Base-by-base conservation (phyloP, 1,140 invertebrate species). In the Eubasilissa regina region DNA sequence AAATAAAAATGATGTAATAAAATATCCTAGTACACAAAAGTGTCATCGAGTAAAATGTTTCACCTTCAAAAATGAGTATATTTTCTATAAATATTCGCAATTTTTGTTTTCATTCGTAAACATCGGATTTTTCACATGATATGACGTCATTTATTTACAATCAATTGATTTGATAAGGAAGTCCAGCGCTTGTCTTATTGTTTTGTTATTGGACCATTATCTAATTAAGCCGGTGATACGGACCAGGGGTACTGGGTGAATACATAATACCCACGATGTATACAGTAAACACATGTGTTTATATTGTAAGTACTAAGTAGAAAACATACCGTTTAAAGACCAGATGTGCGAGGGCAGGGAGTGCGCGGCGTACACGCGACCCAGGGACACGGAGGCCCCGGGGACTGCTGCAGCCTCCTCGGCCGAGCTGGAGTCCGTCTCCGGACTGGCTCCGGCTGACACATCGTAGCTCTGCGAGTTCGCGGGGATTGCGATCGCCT, bases 311-410 rank as follows among this genome's bases (percentile, higher is more conserved):
- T 68, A 68, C 64, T 68, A 48, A 45, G 66, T 35, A 35, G 6
- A 35, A 45, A 76, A 92, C 92, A 92, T 88, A 96, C 95, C 95
- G 89, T 97, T 96, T 83, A 96, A 90, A 82, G 95, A 96, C 94
- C 95, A 96, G 90, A 97, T 96, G 87, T 97, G 95, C 82, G 95
- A 95, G 86, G 95, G 95, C 87, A 97, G 90, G 82, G 95, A 97
- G 87, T 96, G 95, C 84, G 95, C 94, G 77, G 95, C 94, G 86
- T 96, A 96, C 13, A 96, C 95, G 79, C 95, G 90, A 76, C 94
- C 94, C 70, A 73, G 51, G n/a, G 90, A 87, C 70, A 90, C 84
- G 64, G 89, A 90, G 66, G 87, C 88, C 12, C 90, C 90, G 9
- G 91, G 86, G 19, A 86, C 86, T 0, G 89, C 86, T 0, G 85